Percentiles rank a stretch among this genome's conserved stretches.
Conservation (phyloP, 1,140 invertebrate species). For the Drosophila parabipectinata region DNA sequence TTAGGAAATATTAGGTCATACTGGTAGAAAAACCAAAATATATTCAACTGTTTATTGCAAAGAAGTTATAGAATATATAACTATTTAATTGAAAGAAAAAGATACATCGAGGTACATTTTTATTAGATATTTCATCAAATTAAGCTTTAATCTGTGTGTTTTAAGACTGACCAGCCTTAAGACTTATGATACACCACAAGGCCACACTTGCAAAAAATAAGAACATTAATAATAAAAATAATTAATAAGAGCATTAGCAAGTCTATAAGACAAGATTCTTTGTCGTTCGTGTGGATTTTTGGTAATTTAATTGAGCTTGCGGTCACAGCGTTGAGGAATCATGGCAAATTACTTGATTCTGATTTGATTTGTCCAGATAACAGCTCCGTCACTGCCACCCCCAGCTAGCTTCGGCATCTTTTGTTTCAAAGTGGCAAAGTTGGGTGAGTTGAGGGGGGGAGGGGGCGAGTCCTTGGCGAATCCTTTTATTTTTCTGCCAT, state of each 20-base stretch:
- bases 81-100: too few relatives aligned
- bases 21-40: too few relatives aligned
- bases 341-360: constrained; percentile 80
- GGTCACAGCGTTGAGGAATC: constrained; percentile 73
- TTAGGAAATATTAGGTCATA: too few relatives aligned
- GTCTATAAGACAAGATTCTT: not conserved
- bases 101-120: too few relatives aligned
- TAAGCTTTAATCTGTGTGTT: too few relatives aligned
- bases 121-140: too few relatives aligned
- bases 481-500: constrained; percentile 32
- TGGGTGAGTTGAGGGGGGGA: constrained; percentile 41
- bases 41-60: too few relatives aligned
- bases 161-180: too few relatives aligned
- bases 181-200: too few relatives aligned
- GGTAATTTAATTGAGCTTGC: constrained; percentile 80
- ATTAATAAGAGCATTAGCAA: constrained; percentile 2
- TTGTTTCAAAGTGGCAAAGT: constrained; percentile 66
- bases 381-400: constrained; percentile 29
- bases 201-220: too few relatives aligned
- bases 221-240: too few relatives aligned
- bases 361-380: constrained; percentile 78
- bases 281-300: constrained; percentile 33
- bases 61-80: too few relatives aligned
- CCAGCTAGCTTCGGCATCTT: constrained; percentile 22
- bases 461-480: constrained; percentile 42